Base-by-base conservation (phyloP, 2,888 invertebrate genomes). In the Pristionchus maxplancki region DNA sequence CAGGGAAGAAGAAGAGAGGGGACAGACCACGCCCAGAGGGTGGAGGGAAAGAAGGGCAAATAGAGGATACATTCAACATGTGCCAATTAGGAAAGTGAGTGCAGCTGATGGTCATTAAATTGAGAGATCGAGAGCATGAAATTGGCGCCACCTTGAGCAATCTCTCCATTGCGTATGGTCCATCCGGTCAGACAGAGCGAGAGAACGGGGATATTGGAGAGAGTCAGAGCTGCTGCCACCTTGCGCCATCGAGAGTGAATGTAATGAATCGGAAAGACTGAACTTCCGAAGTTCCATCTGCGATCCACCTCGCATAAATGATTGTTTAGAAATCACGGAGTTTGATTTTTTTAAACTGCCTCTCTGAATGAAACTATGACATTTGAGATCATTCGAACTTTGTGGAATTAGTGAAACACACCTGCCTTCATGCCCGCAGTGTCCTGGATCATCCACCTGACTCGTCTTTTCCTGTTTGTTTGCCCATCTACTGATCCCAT, bases 11-110 rank as follows among this genome's bases (percentile, higher is more conserved):
- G 15, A 17, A 31, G 34, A 15, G 31, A 15, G 20, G 64, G 31
- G 31, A 34, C 13, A 31, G 67, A 34, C 20, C 13, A 15, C 48
- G 50, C 58, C 53, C 17, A 53, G 13, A 9, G 58, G 58, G 74
- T 71, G 74, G 40, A 40, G 20, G 37, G 40, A 37, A 24, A 28
- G 78, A 48, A 48, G 78, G 78, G 78, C 78, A 78, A 78, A 78
- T 48, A 48, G 24, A 40, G 67, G 15, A 17, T 34, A 13, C 15
- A 31, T 34, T 78, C 28, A 78, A 78, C 78, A 78, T 28, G 44
- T 48, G 28, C 28, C 28, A 78, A 48, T 78, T 78, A 48, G 28
- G 44, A 78, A 28, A 48, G 13, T 48, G 78, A 24, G 34, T 31
- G 28, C 44, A 78, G 44, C 44, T 44, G 74, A 40, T 74, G 24